phyloP scores from a whole-genome alignment of 1,140 invertebrate species.

The Brachionus paranguensis region DNA sequence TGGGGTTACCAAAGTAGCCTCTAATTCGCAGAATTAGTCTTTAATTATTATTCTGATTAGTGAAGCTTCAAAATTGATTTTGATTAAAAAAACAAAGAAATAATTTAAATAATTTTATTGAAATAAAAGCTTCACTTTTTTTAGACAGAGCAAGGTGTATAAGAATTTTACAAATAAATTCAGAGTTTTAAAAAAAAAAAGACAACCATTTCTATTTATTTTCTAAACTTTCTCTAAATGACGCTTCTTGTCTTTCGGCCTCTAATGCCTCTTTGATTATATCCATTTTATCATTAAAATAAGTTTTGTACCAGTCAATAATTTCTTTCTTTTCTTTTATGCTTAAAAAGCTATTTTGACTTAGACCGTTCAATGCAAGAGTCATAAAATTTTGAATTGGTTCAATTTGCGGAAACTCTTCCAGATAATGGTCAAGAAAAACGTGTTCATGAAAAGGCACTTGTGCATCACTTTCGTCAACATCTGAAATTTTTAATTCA shows the following conservation, averaged over 20 bases:
- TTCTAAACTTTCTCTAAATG: not conserved
- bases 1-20: no score
- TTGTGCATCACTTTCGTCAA: not conserved
- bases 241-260: not conserved
- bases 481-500: not conserved
- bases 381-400: constrained; percentile 29
- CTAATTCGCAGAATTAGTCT: no score
- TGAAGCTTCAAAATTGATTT: no score
- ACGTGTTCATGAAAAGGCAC: constrained; percentile 36
- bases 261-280: constrained; percentile 29
- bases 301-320: constrained; percentile 19
- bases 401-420: constrained; percentile 21
- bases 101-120: not conserved
- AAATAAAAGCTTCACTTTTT: not conserved
- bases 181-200: not conserved
- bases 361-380: not conserved
- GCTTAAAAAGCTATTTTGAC: constrained; percentile 18
- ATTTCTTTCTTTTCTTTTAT: constrained; percentile 22
- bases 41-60: no score
- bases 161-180: not conserved
- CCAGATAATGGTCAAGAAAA: constrained; percentile 29
- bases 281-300: constrained; percentile 34
- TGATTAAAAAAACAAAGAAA: no score
- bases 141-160: not conserved
- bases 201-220: not conserved